Base-by-base conservation (phyloP, 2,113 vertebrate species). In the Cyanoderma ruficeps region DNA sequence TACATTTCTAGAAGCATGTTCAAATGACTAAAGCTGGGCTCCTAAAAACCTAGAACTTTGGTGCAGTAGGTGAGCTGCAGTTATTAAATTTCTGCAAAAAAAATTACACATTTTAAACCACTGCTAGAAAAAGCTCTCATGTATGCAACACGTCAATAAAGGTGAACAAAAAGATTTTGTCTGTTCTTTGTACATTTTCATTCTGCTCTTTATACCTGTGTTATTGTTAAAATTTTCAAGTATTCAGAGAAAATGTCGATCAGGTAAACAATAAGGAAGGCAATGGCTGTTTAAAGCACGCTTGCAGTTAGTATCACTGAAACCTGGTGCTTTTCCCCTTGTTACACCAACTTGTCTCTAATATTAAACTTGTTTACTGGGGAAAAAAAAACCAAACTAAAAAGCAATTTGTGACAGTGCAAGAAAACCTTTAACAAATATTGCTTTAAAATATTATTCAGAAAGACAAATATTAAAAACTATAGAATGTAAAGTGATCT, bases 21-120 rank as follows among this genome's bases (percentile, higher is more conserved):
- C 97, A 98, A 98, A 98, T 97, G 96, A 97, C 97, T 98, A 97
- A 97, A 98, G 98, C 96, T 97, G 97, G 97, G 97, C 98, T 98
- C 98, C 97, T 98, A 97, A 97, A 97, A 95, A 96, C 97, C 80
- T 94, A 97, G 95, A 97, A 96, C 97, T 98, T 98, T 98, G 98
- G 97, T 97, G 97, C 97, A 97, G 97, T 97, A 98, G 95, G 96
- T 97, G 96, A 98, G 97, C 97, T 98, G 96, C 94, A 97, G 96
- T 97, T 97, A 97, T 87, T 93, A 96, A 49, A 93, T 83, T 93
- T 96, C 96, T 97, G 97, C 94, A 97, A 97, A 97, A 97, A 95
- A 97, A 97, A 93, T 83, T 90, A 97, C 74, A 97, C 86, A 72
- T 49, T 94, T 96, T 76, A 95, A 97, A 97, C 92, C 95, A 97